These are phyloP conservation scores for Rapana venosa DNA, from an alignment of 2,888 invertebrate species.

Conservation along the genomic window DNA sequence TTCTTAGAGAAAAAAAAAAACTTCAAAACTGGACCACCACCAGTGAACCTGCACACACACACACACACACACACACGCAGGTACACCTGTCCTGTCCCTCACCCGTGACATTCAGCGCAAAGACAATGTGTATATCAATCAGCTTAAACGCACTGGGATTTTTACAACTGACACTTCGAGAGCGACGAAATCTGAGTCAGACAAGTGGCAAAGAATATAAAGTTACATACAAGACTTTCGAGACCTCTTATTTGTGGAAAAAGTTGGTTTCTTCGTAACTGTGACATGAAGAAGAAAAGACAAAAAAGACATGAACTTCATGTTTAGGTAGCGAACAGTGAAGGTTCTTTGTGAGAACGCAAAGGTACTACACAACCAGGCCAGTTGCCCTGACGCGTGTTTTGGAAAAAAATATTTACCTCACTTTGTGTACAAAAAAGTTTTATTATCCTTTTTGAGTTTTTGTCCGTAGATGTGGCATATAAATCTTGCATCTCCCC, in stretches of 20 bases:
- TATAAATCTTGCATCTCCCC: neutral
- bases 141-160: neutral
- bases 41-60: no score
- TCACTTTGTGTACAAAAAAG: constrained; percentile 20
- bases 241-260: neutral
- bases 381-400: neutral
- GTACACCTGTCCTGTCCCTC: neutral
- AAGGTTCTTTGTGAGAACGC: neutral
- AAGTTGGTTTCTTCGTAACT: neutral
- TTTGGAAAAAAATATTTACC: neutral
- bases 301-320: neutral
- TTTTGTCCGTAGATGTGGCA: neutral
- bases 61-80: neutral
- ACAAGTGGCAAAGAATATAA: neutral
- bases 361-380: neutral
- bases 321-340: neutral
- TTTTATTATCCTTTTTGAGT: neutral
- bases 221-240: neutral
- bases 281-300: neutral
- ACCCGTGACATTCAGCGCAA: neutral
- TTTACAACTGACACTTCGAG: neutral
- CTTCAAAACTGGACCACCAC: no score
- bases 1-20: no score
- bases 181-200: neutral
- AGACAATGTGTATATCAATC: neutral